Conservation (phyloP, 2,888 invertebrate genomes). For the Caenorhabditis zanzibari region DNA sequence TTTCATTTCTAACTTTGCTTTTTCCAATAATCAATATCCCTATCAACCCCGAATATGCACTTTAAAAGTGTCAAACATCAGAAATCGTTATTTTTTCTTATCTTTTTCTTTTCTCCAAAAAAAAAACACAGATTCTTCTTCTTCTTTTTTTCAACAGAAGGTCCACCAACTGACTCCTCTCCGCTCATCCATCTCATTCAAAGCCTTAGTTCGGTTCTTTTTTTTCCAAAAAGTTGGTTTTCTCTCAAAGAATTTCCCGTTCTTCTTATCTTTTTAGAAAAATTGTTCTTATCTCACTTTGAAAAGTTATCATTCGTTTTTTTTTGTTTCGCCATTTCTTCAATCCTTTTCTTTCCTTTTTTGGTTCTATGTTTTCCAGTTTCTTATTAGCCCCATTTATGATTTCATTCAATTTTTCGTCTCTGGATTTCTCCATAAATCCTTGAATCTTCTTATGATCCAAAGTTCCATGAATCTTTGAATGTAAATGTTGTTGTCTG, state of each 20-base stretch:
- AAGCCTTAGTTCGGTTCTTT: conserved; percentile 26
- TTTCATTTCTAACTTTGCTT: too few relatives aligned
- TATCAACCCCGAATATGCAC: neutral
- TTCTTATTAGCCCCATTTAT: too few relatives aligned
- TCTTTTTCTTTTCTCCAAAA: conserved; percentile 11
- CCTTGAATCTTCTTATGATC: too few relatives aligned
- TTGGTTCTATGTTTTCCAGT: neutral
- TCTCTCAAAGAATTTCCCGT: conserved; percentile 3
- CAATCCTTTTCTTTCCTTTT: neutral
- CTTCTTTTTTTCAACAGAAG: conserved; percentile 1
- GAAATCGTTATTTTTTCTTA: conserved; percentile 12
- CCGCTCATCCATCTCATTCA: neutral
- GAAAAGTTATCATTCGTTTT: neutral
- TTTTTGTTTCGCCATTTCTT: neutral
- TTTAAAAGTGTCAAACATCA: conserved; percentile 34
- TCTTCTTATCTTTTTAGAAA: neutral
- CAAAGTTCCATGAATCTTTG: too few relatives aligned
- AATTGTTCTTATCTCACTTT: neutral
- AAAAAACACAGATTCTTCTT: conserved; percentile 8
- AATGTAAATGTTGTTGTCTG: too few relatives aligned
- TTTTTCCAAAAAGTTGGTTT: neutral
- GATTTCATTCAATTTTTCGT: too few relatives aligned
- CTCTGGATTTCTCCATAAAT: too few relatives aligned
- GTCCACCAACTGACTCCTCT: conserved; percentile 27
- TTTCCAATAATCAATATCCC: too few relatives aligned